Conservation (phyloP, 2,797 vertebrate genomes). For the Labeo calbasu region DNA sequence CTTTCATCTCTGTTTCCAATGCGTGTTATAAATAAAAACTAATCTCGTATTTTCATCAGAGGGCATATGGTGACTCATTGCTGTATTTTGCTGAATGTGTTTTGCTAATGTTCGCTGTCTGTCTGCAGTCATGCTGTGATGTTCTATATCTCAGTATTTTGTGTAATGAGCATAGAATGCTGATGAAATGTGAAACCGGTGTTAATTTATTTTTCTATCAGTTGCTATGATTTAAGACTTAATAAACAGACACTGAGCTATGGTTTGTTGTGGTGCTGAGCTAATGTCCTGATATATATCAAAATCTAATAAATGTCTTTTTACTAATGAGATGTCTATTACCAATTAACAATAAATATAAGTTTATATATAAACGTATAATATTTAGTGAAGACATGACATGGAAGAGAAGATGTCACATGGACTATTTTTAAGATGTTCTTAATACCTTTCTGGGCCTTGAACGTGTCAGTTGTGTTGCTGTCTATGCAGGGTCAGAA, state of each 20-base stretch:
- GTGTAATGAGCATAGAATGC: background rate
- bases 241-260: background rate
- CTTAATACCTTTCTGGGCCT: too few relatives aligned
- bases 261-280: slow-evolving; percentile 2
- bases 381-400: too few relatives aligned
- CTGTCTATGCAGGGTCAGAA: too few relatives aligned
- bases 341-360: slow-evolving; percentile 4
- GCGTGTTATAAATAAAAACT: slow-evolving; percentile 3
- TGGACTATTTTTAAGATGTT: too few relatives aligned
- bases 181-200: background rate
- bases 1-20: background rate
- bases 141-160: background rate
- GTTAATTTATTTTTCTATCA: background rate
- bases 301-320: background rate
- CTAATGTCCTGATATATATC: background rate
- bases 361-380: too few relatives aligned
- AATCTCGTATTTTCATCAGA: background rate
- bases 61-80: slow-evolving; percentile 9
- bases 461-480: too few relatives aligned
- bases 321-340: background rate
- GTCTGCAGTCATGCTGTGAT: background rate
- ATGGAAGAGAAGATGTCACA: too few relatives aligned
- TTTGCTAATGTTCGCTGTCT: background rate
- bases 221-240: background rate
- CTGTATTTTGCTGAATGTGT: background rate